Conservation (phyloP, 2,113 vertebrate species). For the Mugil cephalus region DNA sequence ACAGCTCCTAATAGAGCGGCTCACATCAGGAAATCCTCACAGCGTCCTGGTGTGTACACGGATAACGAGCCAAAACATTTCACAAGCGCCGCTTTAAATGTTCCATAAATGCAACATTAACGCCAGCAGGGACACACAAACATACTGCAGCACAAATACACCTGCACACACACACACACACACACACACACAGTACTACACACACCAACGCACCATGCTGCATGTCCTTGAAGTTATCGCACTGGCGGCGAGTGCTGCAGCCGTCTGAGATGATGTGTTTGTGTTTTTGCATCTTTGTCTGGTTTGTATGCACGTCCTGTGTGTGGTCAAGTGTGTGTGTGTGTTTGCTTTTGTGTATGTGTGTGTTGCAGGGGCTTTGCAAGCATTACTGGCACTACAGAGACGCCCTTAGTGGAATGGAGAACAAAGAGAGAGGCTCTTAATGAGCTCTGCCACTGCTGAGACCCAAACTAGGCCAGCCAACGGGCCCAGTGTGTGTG, state of each 20-base stretch:
- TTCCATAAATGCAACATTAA: too few relatives aligned
- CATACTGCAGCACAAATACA: background rate
- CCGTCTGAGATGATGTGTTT: too few relatives aligned
- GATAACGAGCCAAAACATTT: constrained; percentile 2
- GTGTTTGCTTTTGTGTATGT: constrained; percentile 18
- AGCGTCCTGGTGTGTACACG: background rate
- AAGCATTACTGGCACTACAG: constrained; percentile 51
- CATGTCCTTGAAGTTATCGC: background rate
- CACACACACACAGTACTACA: background rate
- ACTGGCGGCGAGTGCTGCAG: too few relatives aligned
- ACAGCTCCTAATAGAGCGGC: background rate
- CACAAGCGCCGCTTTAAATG: background rate
- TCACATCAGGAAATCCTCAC: background rate
- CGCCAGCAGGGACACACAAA: background rate
- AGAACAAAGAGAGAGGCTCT: constrained; percentile 74
- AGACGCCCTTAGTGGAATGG: constrained; percentile 67
- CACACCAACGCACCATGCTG: too few relatives aligned
- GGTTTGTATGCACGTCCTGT: constrained; percentile 5
- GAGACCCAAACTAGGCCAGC: constrained; percentile 79
- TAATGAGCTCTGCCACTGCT: constrained; percentile 76
- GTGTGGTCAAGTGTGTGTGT: constrained; percentile 7
- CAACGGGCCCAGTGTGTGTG: constrained; percentile 33
- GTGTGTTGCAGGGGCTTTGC: constrained; percentile 23
- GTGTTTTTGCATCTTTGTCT: constrained; percentile 3
- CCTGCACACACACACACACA: background rate